These are phyloP conservation scores for Drosophila antonietae DNA, from an alignment of 2,888 invertebrate species.

Conservation along the genomic window DNA sequence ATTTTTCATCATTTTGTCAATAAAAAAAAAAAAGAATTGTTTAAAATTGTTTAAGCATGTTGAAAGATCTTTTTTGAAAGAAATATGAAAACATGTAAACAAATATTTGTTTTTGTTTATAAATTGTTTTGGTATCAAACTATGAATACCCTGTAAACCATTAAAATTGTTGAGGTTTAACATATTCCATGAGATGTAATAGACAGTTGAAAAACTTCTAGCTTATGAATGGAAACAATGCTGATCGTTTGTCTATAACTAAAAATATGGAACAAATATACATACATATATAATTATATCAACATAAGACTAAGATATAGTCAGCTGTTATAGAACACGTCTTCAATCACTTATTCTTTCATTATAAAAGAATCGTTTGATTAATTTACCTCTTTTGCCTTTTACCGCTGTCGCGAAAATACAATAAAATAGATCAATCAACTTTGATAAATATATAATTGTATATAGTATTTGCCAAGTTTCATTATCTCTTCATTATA, in stretches of 20 bases:
- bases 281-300: background rate
- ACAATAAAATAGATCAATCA: slow-evolving; percentile 3
- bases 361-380: background rate
- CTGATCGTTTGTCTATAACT: too few relatives aligned
- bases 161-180: background rate
- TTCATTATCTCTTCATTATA: background rate
- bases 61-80: background rate
- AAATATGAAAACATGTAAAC: slow-evolving; percentile 1
- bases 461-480: background rate
- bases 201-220: background rate
- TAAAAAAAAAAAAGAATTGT: too few relatives aligned
- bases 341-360: background rate
- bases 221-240: too few relatives aligned
- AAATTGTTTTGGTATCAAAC: background rate
- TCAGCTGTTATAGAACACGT: background rate
- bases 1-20: background rate
- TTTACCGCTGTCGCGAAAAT: background rate
- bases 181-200: too few relatives aligned
- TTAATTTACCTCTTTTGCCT: background rate
- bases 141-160: background rate
- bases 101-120: slow-evolving; percentile 1
- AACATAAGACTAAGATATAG: background rate
- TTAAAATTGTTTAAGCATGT: background rate
- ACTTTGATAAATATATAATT: background rate
- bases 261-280: too few relatives aligned